A percentile compares a stretch with the other conserved stretches of the same genome.
These are phyloP conservation scores for Drosophila nigromelanica DNA, from an alignment of 1,140 invertebrate genomes.

Conservation along the genomic window DNA sequence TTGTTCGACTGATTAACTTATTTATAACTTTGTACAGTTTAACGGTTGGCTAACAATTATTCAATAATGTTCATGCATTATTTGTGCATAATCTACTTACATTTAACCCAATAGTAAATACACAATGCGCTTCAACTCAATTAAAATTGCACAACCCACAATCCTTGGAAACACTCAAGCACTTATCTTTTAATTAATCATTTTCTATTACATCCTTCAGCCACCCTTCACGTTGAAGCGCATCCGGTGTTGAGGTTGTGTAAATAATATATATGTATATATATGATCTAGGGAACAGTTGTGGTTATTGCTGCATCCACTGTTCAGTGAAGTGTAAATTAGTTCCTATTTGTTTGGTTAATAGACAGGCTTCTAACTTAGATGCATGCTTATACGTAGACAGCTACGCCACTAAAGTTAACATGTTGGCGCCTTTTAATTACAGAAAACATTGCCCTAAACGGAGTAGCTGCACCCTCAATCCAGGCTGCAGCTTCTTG, in stretches of 20 bases:
- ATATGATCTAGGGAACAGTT: not conserved
- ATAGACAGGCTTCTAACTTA: constrained; percentile 1
- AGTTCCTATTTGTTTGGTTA: constrained; percentile 46
- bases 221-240: not conserved
- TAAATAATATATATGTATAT: no score
- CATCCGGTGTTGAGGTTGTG: no score
- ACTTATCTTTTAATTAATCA: constrained; percentile 58
- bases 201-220: constrained; percentile 7
- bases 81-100: no score
- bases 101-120: constrained; percentile 1
- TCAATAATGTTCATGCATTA: not conserved
- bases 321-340: constrained; percentile 36
- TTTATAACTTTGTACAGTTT: not conserved
- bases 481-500: not conserved
- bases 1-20: not conserved
- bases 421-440: constrained; percentile 68
- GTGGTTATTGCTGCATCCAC: constrained; percentile 13
- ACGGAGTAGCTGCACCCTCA: not conserved
- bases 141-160: constrained; percentile 55
- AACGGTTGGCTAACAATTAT: no score
- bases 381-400: constrained; percentile 11
- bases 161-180: constrained; percentile 9
- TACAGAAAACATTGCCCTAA: constrained; percentile 35
- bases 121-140: constrained; percentile 37
- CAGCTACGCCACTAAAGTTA: constrained; percentile 35